Conservation (phyloP, 2,113 vertebrate species). For the Planiliza haematocheilus region DNA sequence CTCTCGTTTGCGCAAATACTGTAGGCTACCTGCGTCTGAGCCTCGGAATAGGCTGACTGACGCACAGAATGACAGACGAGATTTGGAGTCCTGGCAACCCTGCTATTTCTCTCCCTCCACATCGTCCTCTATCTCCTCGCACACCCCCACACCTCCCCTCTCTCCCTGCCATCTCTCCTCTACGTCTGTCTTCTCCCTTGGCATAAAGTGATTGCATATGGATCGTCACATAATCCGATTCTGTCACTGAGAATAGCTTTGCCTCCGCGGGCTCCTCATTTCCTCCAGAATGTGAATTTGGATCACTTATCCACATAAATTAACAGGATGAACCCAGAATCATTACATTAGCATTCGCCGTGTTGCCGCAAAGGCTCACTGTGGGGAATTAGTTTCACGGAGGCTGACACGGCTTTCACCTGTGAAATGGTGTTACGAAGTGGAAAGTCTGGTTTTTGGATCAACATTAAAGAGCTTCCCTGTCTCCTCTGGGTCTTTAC, state of each 20-base stretch:
- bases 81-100: conserved; percentile 79
- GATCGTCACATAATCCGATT: conserved; percentile 74
- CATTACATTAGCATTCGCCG: conserved; percentile 34
- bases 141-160: conserved; percentile 65
- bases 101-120: conserved; percentile 59
- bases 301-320: conserved; percentile 49
- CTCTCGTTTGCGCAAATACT: conserved; percentile 69
- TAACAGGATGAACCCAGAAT: conserved; percentile 41
- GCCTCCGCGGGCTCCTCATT: conserved; percentile 34
- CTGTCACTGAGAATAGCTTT: conserved; percentile 67
- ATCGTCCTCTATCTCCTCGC: conserved; percentile 32
- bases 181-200: conserved; percentile 64
- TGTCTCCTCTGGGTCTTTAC: conserved; percentile 50
- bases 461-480: conserved; percentile 65
- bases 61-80: conserved; percentile 81
- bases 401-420: conserved; percentile 60
- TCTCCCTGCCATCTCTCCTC: conserved; percentile 49
- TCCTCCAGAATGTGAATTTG: conserved; percentile 49
- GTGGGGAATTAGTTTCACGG: conserved; percentile 51
- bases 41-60: conserved; percentile 83
- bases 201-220: conserved; percentile 65
- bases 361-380: conserved; percentile 28
- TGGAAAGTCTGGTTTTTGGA: conserved; percentile 63
- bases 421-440: conserved; percentile 65
- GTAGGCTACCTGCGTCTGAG: conserved; percentile 75